Percentiles rank a stretch among this genome's conserved stretches.
These are phyloP conservation scores for Melanocharis versteri DNA, from an alignment of 2,113 vertebrate genomes.

Conservation along the genomic window DNA sequence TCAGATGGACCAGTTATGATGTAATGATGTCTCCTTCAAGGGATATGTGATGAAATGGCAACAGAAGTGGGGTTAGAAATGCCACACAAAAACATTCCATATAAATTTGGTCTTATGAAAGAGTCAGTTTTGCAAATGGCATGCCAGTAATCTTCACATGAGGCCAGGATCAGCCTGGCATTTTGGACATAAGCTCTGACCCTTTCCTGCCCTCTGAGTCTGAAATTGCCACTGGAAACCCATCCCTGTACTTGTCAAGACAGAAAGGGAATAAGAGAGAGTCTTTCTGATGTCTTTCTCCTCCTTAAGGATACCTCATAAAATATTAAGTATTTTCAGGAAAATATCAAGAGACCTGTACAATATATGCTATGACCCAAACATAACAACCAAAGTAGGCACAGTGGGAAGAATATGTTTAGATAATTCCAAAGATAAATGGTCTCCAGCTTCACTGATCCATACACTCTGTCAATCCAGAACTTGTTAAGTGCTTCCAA, in stretches of 20 bases:
- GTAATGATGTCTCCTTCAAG: not conserved
- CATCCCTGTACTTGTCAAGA: not conserved
- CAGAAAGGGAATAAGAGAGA: not conserved
- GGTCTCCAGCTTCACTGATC: conserved; percentile 81
- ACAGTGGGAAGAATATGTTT: conserved; percentile 83
- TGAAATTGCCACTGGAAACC: not conserved
- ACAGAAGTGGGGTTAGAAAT: not conserved
- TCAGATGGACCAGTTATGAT: not conserved
- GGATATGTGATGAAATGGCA: not conserved
- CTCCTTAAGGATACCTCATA: not conserved
- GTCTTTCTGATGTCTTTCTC: not conserved
- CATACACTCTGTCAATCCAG: conserved; percentile 81
- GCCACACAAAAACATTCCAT: not conserved
- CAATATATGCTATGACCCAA: conserved; percentile 78
- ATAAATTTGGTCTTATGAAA: not conserved
- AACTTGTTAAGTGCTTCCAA: conserved; percentile 86
- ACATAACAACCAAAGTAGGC: conserved; percentile 81
- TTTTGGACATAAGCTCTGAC: not conserved
- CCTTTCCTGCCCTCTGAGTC: not conserved
- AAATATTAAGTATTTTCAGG: conserved; percentile 64
- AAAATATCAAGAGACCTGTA: conserved; percentile 77
- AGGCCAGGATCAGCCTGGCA: not conserved
- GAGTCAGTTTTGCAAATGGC: not conserved
- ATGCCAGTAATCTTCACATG: not conserved
- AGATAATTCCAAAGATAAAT: conserved; percentile 85